Base-by-base conservation (phyloP, 2,797 vertebrate genomes). In the Pseudotriccus pelzelni region DNA sequence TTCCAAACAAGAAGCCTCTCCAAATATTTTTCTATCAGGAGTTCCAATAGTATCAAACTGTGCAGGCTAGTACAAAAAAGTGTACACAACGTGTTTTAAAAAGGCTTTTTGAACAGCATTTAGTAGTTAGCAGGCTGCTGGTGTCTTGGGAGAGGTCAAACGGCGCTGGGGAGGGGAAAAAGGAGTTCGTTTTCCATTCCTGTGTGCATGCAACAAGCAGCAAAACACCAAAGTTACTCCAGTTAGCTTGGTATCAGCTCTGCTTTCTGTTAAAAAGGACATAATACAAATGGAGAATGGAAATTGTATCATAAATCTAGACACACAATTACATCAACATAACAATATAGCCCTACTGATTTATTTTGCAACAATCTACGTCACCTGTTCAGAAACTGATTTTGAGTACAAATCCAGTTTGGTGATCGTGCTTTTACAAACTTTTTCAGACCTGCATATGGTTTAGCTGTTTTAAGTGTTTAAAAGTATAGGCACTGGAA, bases 161-260 rank as follows among this genome's bases (percentile, higher is more conserved):
- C 97, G 98, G 96, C 98, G 98, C 93, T 98, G 98, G 98, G 98
- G 97, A 98, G 98, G 98, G 98, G 97, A 94, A 98, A 98, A 98
- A 97, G 98, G 96, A 98, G 98, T 96, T 98, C 95, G 97, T 97
- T 98, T 98, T 98, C 98, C 98, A 98, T 98, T 99, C 99, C 98
- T 98, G 98, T 98, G 98, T 98, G 98, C 99, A 99, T 99, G 99
- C 99, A 99, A 99, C 98, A 99, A 99, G 98, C 98, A 98, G 98
- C 98, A 98, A 98, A 98, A 98, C 97, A 98, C 96, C 97, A 98
- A 98, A 98, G 98, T 98, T 98, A 99, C 97, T 98, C 98, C 97
- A 97, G 98, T 98, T 98, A 98, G 98, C 97, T 98, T 97, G 98
- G 97, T 97, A 97, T 98, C 98, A 98, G 98, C 97, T 98, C 98